Percentiles rank a stretch among this genome's conserved stretches.
These are phyloP conservation scores for Archips xylosteana DNA, from an alignment of 2,888 invertebrate species.

Conservation along the genomic window DNA sequence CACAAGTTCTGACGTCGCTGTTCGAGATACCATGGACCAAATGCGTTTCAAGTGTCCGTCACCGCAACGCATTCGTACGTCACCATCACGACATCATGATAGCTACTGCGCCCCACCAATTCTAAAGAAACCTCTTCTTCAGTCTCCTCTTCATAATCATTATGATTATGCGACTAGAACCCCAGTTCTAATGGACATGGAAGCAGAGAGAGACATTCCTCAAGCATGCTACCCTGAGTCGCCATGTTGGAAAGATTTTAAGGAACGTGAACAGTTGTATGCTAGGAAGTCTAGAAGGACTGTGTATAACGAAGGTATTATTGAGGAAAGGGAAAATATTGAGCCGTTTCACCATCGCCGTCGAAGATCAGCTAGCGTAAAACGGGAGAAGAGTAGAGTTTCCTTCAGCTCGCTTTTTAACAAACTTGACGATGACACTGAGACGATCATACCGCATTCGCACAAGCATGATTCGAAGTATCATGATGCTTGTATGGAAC, in stretches of 20 bases:
- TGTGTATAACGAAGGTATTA: conserved; percentile 72
- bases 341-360: conserved; percentile 25
- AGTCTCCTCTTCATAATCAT: neutral
- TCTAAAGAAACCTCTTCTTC: conserved; percentile 45
- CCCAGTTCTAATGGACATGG: conserved; percentile 6
- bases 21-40: conserved; percentile 43
- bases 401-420: conserved; percentile 39
- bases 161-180: neutral
- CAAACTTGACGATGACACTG: conserved; percentile 32
- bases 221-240: neutral
- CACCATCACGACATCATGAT: neutral
- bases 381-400: conserved; percentile 41
- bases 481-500: conserved; percentile 58
- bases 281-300: conserved; percentile 50
- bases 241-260: neutral
- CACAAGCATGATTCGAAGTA: conserved; percentile 63
- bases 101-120: conserved; percentile 47
- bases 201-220: conserved; percentile 1
- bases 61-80: neutral
- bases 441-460: conserved; percentile 55
- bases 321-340: conserved; percentile 51
- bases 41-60: neutral
- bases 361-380: conserved; percentile 26
- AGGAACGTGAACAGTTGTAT: neutral
- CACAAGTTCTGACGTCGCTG: conserved; percentile 46